These are phyloP conservation scores for Maniola hyperantus DNA, from an alignment of 2,888 invertebrate genomes.

Conservation along the genomic window DNA sequence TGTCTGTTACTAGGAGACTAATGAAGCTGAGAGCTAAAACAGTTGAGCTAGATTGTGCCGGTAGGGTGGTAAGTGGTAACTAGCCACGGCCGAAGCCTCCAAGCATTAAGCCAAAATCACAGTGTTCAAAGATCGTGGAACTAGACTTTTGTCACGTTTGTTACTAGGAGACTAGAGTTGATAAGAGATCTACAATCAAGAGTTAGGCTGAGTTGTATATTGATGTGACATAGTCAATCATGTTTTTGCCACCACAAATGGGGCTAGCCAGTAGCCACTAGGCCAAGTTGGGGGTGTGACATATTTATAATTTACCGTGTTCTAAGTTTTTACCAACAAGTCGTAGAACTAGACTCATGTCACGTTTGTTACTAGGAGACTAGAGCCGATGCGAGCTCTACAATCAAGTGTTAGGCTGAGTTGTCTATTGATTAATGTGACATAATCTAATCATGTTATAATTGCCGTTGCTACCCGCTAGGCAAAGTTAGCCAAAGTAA, in stretches of 20 bases:
- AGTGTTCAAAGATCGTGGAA: background rate
- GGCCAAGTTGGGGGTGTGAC: too few species aligned
- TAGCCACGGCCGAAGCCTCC: too few species aligned
- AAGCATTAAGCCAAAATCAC: too few species aligned
- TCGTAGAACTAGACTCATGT: background rate
- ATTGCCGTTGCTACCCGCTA: too few species aligned
- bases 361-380: background rate
- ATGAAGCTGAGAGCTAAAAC: too few species aligned
- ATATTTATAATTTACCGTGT: too few species aligned
- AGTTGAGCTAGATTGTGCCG: too few species aligned
- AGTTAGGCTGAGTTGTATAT: background rate
- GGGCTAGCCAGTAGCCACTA: too few species aligned
- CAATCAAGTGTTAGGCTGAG: background rate
- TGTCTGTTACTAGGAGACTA: too few species aligned
- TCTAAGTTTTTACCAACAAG: too few species aligned
- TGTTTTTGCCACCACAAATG: background rate
- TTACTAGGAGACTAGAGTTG: background rate
- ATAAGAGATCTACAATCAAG: background rate
- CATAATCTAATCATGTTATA: conserved; percentile 5
- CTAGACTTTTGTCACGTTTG: background rate
- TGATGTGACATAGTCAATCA: background rate
- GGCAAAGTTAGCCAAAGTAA: too few species aligned
- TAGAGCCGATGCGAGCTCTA: background rate
- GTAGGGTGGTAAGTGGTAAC: too few species aligned
- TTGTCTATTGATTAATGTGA: conserved; percentile 3